Base-by-base conservation (phyloP, 2,797 vertebrate species). In the Argyrosomus regius region DNA sequence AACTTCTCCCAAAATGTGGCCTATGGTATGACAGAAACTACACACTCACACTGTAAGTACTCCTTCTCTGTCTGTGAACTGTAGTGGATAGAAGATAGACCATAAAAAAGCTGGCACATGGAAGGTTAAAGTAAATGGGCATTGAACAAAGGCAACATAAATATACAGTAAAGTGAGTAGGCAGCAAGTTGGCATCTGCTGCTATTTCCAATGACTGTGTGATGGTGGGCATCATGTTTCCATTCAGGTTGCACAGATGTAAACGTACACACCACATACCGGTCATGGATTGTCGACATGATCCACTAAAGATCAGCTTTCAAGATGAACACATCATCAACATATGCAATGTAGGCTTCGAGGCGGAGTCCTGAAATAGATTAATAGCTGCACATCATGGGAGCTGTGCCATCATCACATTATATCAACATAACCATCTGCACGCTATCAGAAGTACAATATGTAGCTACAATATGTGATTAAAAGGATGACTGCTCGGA, bases 361-460 rank as follows among this genome's bases (percentile, higher is more conserved):
- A 82, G 41, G n/a, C 12, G 31, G n/a, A 61, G 28, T 61, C 6
- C 39, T 22, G 54, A 52, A 72, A 61, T 22, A 84, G 35, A 82
- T 72, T 11, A 80, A 71, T 64, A 52, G 18, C 72, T 67, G 52
- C 41, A 43, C 62, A 56, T 64, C 14, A 49, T 22, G 9, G 46
- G 24, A 50, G 50, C 54, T 60, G 11, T 20, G 50, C 11, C 28
- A 39, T 64, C 31, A 60, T 80, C 18, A 64, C 41, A 80, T 56
- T 58, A 77, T 41, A 62, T 79, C 65, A 77, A 58, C 78, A 67
- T 41, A 75, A 77, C 60, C 65, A 65, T 62, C 41, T 73, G 57
- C 56, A 59, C 2, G 1, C 12, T 39, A 66, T 74, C 76, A 77
- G 78, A 78, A 10, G 28, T 64, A 58, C 41, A 80, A 66, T 48